A percentile compares a stretch with the other conserved stretches of the same genome.
phyloP scores from a whole-genome alignment of 2,888 invertebrate genomes.

The Tanypteryx hageni region DNA sequence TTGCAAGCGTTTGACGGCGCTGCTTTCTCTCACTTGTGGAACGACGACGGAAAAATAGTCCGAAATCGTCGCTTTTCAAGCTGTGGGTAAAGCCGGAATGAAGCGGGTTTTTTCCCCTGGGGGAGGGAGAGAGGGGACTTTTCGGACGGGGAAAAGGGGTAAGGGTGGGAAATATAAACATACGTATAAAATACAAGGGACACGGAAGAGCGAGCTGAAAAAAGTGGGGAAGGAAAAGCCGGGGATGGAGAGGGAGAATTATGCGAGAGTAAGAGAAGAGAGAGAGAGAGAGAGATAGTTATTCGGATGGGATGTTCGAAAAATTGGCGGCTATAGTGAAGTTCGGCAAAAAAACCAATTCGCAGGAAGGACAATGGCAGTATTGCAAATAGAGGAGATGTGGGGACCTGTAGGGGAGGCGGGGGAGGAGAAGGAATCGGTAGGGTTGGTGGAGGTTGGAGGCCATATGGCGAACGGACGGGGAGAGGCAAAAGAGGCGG shows the following conservation, averaged over 20 bases:
- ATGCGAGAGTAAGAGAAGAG: not conserved
- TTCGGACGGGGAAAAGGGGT: not conserved
- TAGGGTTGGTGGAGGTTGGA: no score
- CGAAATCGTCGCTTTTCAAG: conserved; percentile 1
- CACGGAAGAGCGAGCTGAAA: not conserved
- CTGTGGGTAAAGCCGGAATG: not conserved
- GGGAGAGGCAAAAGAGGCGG: no score
- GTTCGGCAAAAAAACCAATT: not conserved
- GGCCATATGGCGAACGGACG: no score
- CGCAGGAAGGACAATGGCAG: conserved; percentile 6
- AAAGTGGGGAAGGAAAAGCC: not conserved
- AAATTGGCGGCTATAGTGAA: not conserved
- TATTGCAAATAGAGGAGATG: not conserved
- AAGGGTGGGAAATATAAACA: not conserved
- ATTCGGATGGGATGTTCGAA: not conserved
- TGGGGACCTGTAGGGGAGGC: not conserved
- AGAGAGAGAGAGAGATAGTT: not conserved
- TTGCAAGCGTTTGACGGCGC: conserved; percentile 14
- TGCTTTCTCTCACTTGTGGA: not conserved
- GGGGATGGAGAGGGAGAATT: not conserved
- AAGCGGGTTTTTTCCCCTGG: not conserved
- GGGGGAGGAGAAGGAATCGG: no score
- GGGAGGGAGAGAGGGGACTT: not conserved
- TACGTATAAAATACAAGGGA: not conserved
- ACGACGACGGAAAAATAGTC: not conserved